Evolutionary conservation across 2,113 vertebrate species (phyloP).

Genomic region (Bambusicola thoracicus): DNA sequence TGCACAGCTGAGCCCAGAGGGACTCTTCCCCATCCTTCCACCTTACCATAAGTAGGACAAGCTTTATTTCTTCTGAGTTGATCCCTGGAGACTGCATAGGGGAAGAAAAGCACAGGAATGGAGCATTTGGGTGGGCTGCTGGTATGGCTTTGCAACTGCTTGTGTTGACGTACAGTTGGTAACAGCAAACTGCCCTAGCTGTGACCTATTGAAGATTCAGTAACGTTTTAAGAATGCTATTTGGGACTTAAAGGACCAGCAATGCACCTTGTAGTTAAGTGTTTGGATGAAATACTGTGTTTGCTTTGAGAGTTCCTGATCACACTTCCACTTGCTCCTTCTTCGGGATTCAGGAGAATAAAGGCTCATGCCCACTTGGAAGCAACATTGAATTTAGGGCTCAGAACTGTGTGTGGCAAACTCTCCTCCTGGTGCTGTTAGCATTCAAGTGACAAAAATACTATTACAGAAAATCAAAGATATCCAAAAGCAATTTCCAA

Average conservation of each 20-base stretch:
- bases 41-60: background rate
- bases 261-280: background rate
- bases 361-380: fast-evolving
- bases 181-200: background rate
- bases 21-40: background rate
- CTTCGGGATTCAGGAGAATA: background rate
- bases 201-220: background rate
- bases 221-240: background rate
- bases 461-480: background rate
- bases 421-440: background rate
- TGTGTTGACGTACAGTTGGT: fast-evolving
- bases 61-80: background rate
- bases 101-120: background rate
- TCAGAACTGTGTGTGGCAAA: background rate
- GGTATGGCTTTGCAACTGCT: background rate
- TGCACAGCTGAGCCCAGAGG: background rate
- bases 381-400: background rate
- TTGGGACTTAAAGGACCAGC: background rate
- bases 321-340: background rate
- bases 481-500: conserved; percentile 45
- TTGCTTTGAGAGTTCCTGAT: background rate
- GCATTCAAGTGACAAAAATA: background rate
- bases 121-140: background rate
- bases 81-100: background rate
- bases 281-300: background rate